Conservation (phyloP, 2,888 invertebrate species). For the Drosophila hamatofila region DNA sequence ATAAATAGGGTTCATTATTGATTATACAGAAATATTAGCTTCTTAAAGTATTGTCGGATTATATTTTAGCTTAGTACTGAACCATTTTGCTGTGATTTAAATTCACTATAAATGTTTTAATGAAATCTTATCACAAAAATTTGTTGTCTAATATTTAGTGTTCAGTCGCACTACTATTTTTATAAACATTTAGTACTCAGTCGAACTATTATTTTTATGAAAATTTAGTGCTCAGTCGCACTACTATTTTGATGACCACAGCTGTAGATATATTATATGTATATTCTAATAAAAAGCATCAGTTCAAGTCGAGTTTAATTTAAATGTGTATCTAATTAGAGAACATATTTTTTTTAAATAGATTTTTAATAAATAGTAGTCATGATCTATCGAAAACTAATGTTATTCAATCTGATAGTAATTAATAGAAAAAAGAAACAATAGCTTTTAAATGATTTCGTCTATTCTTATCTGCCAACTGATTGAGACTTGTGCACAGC, state of each 20-base stretch:
- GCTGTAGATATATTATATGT: too few species aligned
- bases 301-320: not conserved
- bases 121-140: not conserved
- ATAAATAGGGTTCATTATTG: too few species aligned
- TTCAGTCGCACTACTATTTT: not conserved
- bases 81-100: not conserved
- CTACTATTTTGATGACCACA: too few species aligned
- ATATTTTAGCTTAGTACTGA: not conserved
- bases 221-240: too few species aligned
- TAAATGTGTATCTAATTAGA: not conserved
- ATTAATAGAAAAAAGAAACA: too few species aligned
- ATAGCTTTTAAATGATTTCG: not conserved
- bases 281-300: not conserved
- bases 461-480: conserved; percentile 27
- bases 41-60: not conserved
- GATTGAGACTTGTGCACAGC: conserved; percentile 52
- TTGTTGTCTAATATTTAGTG: not conserved
- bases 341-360: not conserved
- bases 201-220: too few species aligned
- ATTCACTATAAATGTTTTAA: not conserved
- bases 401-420: not conserved
- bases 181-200: not conserved
- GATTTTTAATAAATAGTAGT: not conserved
- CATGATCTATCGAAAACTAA: not conserved
- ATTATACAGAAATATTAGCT: not conserved